A percentile compares a stretch with the other conserved stretches of the same genome.
Evolutionary conservation across 1,140 invertebrate genomes (phyloP).

Genomic region (Vanessa atalanta): DNA sequence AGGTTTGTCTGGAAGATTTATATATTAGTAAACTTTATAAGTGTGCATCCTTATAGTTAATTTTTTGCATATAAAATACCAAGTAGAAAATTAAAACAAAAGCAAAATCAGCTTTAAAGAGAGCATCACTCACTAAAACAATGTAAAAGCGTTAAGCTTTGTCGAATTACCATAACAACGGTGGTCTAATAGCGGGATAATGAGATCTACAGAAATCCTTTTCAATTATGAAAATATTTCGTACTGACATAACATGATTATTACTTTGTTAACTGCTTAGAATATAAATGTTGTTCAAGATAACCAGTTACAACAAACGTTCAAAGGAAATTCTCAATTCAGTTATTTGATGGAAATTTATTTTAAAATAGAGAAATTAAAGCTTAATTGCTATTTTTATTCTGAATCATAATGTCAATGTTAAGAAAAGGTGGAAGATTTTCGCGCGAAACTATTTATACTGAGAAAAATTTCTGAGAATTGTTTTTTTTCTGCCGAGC

Average conservation of each 20-base stretch:
- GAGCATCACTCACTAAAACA: background rate
- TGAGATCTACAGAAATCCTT: conserved; percentile 22
- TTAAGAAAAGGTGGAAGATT: too few species aligned
- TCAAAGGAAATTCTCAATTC: background rate
- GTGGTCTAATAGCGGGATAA: conserved; percentile 22
- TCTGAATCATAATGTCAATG: too few species aligned
- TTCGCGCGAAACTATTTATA: too few species aligned
- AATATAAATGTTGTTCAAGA: background rate
- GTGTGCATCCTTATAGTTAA: too few species aligned
- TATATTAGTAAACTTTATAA: too few species aligned
- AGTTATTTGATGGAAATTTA: too few species aligned
- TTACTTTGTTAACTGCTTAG: conserved; percentile 14
- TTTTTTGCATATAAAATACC: too few species aligned
- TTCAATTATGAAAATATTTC: conserved; percentile 24
- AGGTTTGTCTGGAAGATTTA: too few species aligned
- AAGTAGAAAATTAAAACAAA: background rate
- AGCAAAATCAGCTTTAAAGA: background rate
- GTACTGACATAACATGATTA: conserved; percentile 29
- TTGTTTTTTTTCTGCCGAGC: too few species aligned
- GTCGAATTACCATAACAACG: conserved; percentile 33
- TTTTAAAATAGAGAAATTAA: too few species aligned
- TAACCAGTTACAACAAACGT: background rate
- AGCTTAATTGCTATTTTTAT: too few species aligned
- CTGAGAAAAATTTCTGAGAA: too few species aligned
- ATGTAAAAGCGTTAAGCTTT: conserved; percentile 9